phyloP scores from a whole-genome alignment of 2,797 vertebrate species.

The Urocyon cinereoargenteus region DNA sequence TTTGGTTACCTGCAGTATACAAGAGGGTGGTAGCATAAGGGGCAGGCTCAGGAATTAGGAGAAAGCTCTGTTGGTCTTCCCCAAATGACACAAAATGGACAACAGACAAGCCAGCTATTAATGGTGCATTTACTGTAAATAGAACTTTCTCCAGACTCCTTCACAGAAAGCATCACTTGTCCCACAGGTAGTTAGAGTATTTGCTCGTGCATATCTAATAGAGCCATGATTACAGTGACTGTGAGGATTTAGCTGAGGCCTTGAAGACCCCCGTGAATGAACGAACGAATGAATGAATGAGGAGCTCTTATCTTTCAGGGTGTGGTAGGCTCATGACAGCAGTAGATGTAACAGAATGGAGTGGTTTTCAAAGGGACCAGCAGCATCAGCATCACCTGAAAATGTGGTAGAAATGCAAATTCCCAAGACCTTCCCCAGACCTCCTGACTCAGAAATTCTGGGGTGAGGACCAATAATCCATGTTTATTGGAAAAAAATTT shows the following conservation, averaged over 20 bases:
- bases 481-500: background rate
- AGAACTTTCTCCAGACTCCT: background rate
- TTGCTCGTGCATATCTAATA: background rate
- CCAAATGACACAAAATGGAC: background rate
- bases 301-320: background rate
- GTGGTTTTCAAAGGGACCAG: background rate
- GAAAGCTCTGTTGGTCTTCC: background rate
- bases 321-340: background rate
- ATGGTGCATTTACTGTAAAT: background rate
- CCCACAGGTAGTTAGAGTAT: too few relatives aligned
- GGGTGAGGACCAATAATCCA: background rate
- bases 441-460: background rate
- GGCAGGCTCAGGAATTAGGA: background rate
- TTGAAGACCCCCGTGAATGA: background rate
- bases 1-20: background rate
- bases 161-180: background rate
- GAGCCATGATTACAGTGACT: background rate
- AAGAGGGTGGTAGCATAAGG: background rate
- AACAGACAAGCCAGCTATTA: background rate
- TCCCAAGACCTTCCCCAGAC: background rate
- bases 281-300: background rate
- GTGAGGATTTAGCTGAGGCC: background rate
- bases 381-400: background rate
- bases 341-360: background rate
- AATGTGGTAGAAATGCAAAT: background rate